phyloP scores from a whole-genome alignment of 2,797 vertebrate species.

The Lacerta bilineata region DNA sequence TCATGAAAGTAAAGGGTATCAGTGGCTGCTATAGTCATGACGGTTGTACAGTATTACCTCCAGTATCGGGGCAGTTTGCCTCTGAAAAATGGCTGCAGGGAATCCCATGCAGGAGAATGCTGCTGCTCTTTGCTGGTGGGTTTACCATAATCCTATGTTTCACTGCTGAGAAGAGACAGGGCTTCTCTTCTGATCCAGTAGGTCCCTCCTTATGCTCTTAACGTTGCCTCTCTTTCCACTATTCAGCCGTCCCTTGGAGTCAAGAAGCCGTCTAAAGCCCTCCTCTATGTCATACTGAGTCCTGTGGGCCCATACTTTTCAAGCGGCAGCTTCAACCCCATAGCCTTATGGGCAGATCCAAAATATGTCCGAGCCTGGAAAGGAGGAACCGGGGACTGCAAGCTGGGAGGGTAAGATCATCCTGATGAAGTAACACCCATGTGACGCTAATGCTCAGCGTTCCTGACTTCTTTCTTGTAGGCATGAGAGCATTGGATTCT shows the following conservation, averaged over 20 bases:
- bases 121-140: too few relatives aligned
- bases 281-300: conserved; percentile 91
- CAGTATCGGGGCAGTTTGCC: too few relatives aligned
- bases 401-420: conserved; percentile 89
- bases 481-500: background rate
- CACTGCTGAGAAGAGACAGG: too few relatives aligned
- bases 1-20: too few relatives aligned
- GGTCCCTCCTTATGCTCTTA: too few relatives aligned
- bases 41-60: too few relatives aligned
- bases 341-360: conserved; percentile 91
- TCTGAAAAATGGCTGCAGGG: too few relatives aligned
- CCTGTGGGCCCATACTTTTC: conserved; percentile 89
- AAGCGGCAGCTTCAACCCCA: conserved; percentile 77
- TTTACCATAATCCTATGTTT: too few relatives aligned
- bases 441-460: background rate
- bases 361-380: conserved; percentile 91
- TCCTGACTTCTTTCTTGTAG: background rate
- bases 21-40: too few relatives aligned
- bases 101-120: too few relatives aligned
- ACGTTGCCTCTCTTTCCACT: conserved; percentile 14
- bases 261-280: conserved; percentile 85
- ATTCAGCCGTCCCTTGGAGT: conserved; percentile 87
- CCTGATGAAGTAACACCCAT: too few relatives aligned
- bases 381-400: conserved; percentile 93
- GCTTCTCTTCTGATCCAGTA: too few relatives aligned